phyloP scores from a whole-genome alignment of 2,888 invertebrate species.

The Protophormia terraenovae region DNA sequence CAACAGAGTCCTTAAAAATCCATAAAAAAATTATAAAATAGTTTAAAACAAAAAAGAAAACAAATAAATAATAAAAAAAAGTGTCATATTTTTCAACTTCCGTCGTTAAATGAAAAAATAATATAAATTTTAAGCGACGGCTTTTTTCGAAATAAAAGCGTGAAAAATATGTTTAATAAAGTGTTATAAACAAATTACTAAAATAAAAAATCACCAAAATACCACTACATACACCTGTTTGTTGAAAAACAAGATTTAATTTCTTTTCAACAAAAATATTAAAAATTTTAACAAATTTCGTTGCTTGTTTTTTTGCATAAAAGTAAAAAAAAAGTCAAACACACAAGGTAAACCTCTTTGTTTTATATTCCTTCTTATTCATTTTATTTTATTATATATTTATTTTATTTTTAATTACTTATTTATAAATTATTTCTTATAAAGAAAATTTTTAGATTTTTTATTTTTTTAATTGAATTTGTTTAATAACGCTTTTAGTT shows the following conservation, averaged over 20 bases:
- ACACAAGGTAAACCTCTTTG: conserved; percentile 65
- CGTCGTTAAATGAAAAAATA: conserved; percentile 31
- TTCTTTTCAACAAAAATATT: conserved; percentile 24
- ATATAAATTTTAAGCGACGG: conserved; percentile 42
- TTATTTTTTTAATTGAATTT: neutral
- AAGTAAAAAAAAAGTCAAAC: conserved; percentile 27
- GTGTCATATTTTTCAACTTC: conserved; percentile 49
- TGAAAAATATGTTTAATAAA: neutral
- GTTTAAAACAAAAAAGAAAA: conserved; percentile 24
- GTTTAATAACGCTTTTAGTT: neutral
- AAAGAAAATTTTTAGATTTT: neutral
- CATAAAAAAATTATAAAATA: conserved; percentile 33
- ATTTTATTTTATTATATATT: conserved; percentile 24
- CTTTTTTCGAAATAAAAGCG: neutral
- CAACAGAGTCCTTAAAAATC: conserved; percentile 46
- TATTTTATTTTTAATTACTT: neutral
- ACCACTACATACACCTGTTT: neutral
- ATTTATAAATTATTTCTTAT: neutral
- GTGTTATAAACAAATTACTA: conserved; percentile 1
- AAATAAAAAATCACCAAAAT: conserved; percentile 9
- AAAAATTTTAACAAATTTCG: conserved; percentile 56
- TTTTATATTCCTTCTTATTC: conserved; percentile 2
- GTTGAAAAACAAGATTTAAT: conserved; percentile 28
- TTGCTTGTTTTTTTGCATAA: conserved; percentile 54
- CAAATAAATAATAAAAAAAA: conserved; percentile 54